Conservation (phyloP, 2,113 vertebrate species). For the Thoracochromis brauschi region DNA sequence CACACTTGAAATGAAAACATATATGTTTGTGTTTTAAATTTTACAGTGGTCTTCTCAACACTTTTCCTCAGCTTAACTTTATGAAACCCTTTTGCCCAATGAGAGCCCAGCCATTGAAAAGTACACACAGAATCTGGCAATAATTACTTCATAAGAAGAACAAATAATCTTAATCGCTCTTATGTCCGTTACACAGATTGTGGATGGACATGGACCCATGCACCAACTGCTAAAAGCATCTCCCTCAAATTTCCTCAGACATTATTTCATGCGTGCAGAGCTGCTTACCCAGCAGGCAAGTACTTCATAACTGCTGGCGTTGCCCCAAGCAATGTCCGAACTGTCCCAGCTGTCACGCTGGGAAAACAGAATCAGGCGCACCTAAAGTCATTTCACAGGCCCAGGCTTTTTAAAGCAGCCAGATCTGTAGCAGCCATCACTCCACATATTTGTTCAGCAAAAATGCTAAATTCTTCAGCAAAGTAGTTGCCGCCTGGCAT, state of each 20-base stretch:
- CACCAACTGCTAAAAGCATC: not conserved
- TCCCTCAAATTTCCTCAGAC: constrained; percentile 15
- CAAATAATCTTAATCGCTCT: not conserved
- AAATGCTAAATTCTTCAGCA: constrained; percentile 8
- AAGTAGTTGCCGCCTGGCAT: not conserved
- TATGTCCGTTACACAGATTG: not conserved
- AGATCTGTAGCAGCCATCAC: constrained; percentile 10
- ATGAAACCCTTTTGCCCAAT: not conserved
- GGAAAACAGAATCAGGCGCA: constrained; percentile 34
- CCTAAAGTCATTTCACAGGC: constrained; percentile 39
- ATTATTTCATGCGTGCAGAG: constrained; percentile 28
- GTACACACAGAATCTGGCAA: not conserved
- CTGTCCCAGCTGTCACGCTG: constrained; percentile 39
- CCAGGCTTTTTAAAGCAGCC: not conserved
- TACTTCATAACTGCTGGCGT: constrained; percentile 32
- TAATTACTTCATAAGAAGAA: not conserved
- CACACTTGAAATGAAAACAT: not conserved
- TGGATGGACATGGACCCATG: not conserved
- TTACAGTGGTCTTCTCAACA: not conserved
- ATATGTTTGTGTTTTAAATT: not conserved
- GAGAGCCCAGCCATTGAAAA: not conserved
- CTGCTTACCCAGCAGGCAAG: constrained; percentile 22
- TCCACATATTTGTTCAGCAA: constrained; percentile 25
- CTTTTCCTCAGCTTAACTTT: not conserved
- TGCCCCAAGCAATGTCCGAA: constrained; percentile 41